These are phyloP conservation scores for Cenopis cana DNA, from an alignment of 2,888 invertebrate genomes.

Conservation along the genomic window DNA sequence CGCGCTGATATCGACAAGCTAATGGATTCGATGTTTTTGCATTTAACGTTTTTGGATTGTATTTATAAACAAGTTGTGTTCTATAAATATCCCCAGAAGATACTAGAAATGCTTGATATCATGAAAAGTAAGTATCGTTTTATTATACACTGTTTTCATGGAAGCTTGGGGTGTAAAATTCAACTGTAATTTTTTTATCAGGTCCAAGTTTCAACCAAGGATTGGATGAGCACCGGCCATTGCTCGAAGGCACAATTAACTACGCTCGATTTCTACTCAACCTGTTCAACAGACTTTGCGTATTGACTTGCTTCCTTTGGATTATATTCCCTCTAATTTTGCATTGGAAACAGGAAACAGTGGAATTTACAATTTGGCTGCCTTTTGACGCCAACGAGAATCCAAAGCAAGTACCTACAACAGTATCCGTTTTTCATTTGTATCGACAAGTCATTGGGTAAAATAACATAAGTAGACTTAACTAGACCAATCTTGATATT, in stretches of 20 bases:
- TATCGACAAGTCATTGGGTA: no score
- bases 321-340: constrained; percentile 58
- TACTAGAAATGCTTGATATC: constrained; percentile 59
- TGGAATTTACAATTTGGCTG: constrained; percentile 67
- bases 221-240: constrained; percentile 53
- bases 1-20: constrained; percentile 59
- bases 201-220: constrained; percentile 61
- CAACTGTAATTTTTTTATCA: no score
- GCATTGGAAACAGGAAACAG: constrained; percentile 56
- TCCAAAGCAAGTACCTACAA: constrained; percentile 58
- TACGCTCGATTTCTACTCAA: constrained; percentile 54
- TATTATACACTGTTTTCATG: no score
- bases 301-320: constrained; percentile 64
- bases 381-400: constrained; percentile 61
- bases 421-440: not conserved
- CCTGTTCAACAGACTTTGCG: constrained; percentile 56
- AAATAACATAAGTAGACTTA: no score
- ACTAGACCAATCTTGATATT: no score
- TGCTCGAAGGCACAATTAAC: constrained; percentile 53
- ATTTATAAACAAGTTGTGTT: constrained; percentile 63
- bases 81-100: constrained; percentile 54
- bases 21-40: constrained; percentile 64
- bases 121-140: constrained; percentile 56
- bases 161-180: no score
- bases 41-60: constrained; percentile 64